A percentile compares a stretch with the other conserved stretches of the same genome.
Conservation (phyloP, 1,140 invertebrate species). For the Scaptodrosophila lebanonensis region DNA sequence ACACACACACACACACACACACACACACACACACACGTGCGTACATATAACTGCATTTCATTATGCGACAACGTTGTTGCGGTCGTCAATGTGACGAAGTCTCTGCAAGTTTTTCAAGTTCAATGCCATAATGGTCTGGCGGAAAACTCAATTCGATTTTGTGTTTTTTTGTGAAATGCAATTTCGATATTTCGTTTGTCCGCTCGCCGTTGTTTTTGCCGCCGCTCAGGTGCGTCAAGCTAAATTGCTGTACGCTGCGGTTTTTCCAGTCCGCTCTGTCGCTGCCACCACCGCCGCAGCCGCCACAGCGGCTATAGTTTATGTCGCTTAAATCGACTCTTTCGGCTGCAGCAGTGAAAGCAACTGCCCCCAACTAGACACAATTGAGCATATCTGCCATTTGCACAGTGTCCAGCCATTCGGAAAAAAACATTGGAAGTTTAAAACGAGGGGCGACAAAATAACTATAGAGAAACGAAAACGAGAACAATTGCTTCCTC, state of each 20-base stretch:
- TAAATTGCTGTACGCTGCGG: slow-evolving; percentile 55
- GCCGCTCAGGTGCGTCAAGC: slow-evolving; percentile 29
- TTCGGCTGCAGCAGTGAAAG: no score
- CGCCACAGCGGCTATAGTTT: no score
- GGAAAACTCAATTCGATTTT: slow-evolving; percentile 43
- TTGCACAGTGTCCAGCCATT: no score
- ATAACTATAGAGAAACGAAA: no score
- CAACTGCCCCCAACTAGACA: no score
- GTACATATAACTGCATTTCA: slow-evolving; percentile 59
- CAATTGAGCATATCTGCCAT: no score
- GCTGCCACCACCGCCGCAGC: no score
- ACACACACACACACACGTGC: slow-evolving; percentile 39
- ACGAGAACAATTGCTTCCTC: no score
- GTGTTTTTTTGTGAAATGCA: slow-evolving; percentile 50
- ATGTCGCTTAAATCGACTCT: no score
- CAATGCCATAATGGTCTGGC: slow-evolving; percentile 54
- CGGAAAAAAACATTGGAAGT: no score
- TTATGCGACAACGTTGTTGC: slow-evolving; percentile 38
- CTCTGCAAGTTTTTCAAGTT: slow-evolving; percentile 65
- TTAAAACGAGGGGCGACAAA: no score
- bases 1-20: background rate
- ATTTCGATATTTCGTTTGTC: slow-evolving; percentile 69
- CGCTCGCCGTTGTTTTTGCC: background rate
- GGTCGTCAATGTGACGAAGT: no score
- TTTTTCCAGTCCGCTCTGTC: slow-evolving; percentile 56